Evolutionary conservation across 2,113 vertebrate genomes (phyloP), one percentile per base, ranked within the genome.

Genomic region (Misgurnus anguillicaudatus): DNA sequence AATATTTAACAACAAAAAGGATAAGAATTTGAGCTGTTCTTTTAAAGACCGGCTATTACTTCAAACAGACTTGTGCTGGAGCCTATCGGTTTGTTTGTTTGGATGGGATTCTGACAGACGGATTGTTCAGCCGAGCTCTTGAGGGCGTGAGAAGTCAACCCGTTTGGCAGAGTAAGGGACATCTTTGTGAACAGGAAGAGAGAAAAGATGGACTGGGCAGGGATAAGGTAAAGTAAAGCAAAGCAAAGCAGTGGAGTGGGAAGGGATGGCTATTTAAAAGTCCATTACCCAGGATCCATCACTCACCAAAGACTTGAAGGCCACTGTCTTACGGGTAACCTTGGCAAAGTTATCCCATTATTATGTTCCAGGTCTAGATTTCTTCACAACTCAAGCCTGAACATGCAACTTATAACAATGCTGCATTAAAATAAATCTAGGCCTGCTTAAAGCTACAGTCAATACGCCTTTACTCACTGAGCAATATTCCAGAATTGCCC

Each of bases 221-320:
- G 41, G 8, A 42, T 24, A 14, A 48, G 9, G 48, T 14, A 16
- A 51, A 51, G 48, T 3, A 14, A 51, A 14, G 11, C 48, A 16
- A 51, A 51, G 48, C 14, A 14, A 51, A 14, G 11, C 48, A 51
- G 4, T 51, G 48, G 13, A 11, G 45, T 48, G 45, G 45, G 45
- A 14, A 51, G 48, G 48, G 48, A 51, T 14, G 16, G 48, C 14
- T 51, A 11, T 16, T 51, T 42, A 70, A 70, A 70, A 72, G 57
- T 63, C 68, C 47, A 79, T 72, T 70, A 51, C 77, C 58, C 77
- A 72, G 47, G 48, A 72, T 79, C 68, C 45, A 79, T 79, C 68
- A 71, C 41, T 79, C 77, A 79, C 39, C 36, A 53, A 47, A 24
- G 42, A 51, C 66, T 21, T 68, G 65, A 48, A 68, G 41, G 39